phyloP scores from a whole-genome alignment of 2,888 invertebrate genomes.

The Trachelus troglodyta region DNA sequence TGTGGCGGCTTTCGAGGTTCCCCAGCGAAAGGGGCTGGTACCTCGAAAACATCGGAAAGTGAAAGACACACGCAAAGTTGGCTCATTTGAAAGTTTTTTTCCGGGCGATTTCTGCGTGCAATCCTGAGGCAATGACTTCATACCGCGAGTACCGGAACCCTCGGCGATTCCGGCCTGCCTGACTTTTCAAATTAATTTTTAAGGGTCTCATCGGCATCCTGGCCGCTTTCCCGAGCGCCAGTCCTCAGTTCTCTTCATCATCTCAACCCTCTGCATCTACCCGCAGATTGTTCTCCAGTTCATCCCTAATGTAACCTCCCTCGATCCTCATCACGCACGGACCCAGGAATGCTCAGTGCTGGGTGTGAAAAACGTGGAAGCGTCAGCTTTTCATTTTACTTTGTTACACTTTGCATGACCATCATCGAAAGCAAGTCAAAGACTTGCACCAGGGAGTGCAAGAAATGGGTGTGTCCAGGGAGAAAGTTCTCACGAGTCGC shows the following conservation, averaged over 20 bases:
- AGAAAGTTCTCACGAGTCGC: neutral
- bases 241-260: neutral
- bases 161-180: slow-evolving; percentile 2
- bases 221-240: neutral
- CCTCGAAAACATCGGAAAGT: slow-evolving; percentile 46
- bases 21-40: slow-evolving; percentile 36
- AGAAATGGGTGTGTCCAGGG: neutral
- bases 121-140: slow-evolving; percentile 12
- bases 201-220: slow-evolving; percentile 35
- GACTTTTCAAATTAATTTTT: slow-evolving; percentile 61
- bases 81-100: slow-evolving; percentile 60
- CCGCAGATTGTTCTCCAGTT: neutral
- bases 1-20: slow-evolving; percentile 45
- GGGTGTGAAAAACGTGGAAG: neutral
- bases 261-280: neutral
- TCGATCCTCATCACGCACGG: neutral
- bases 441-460: neutral
- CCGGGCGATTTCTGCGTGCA: slow-evolving; percentile 18
- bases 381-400: neutral
- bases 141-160: slow-evolving; percentile 1
- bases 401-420: neutral
- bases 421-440: neutral
- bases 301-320: neutral
- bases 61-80: slow-evolving; percentile 66
- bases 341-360: neutral